Evolutionary conservation across 1,140 invertebrate species (phyloP), one percentile per base, ranked within the genome.

Genomic region (Telenomus remus): DNA sequence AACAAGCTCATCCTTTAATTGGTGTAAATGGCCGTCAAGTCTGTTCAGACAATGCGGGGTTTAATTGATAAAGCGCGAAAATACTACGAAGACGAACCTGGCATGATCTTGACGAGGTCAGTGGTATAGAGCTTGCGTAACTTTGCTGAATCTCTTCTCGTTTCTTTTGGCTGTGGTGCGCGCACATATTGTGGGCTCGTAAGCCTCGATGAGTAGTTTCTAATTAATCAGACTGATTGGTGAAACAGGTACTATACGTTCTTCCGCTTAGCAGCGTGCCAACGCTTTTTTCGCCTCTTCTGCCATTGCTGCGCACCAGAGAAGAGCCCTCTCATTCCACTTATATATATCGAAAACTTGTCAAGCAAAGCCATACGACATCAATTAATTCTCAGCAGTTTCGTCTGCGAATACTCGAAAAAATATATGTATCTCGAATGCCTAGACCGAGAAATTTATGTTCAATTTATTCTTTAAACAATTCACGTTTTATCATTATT

Each of bases 211-310:
- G n/a, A 82, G 79, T 63, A 79, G 76, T 79, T 83, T 80, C 72
- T 84, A 84, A 84, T 84, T 83, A 82, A 81, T 80, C 59, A 78
- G 73, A 76, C 74, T 79, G 74, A 81, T 81, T 76, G 79, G 75
- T 79, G 68, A 63, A 35, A 54, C 57, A 39, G 57, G 42, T 51
- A 55, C 47, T 60, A 27, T 27, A 56, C 68, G 68, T 46, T 71
- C 76, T 63, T 72, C 44, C 71, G 47, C 66, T 71, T 63, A 63
- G 50, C 72, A 34, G 60, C 48, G 68, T 51, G 66, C 60, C 65
- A 39, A 76, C 44, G 56, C 47, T 78, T 56, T 71, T 79, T 79
- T 78, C 56, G 55, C 19, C 57, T 56, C 61, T 76, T 47, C 44
- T 37, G 53, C 57, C 59, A 51, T 16, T 9, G 33, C 64, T 50